Percentiles rank a stretch among this genome's conserved stretches.
Evolutionary conservation across 2,113 vertebrate genomes (phyloP).

Genomic region (Tauraco erythrolophus): DNA sequence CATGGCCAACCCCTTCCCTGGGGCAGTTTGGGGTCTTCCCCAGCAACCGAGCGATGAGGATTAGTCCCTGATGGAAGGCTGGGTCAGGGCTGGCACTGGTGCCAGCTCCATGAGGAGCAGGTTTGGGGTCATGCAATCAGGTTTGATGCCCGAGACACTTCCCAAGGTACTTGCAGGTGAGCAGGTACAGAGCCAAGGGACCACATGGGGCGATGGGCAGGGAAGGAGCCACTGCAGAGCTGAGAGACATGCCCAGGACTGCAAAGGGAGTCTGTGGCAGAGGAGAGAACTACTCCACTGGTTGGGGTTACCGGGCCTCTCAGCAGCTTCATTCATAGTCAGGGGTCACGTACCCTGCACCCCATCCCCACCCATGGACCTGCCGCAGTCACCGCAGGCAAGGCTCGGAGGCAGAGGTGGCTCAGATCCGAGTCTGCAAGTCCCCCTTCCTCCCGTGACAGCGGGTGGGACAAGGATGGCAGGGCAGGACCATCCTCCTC

Average conservation of each 20-base stretch:
- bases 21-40: accelerated
- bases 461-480: neutral
- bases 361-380: too few relatives aligned
- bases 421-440: neutral
- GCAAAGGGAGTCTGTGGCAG: neutral
- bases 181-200: neutral
- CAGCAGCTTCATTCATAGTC: neutral
- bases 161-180: neutral
- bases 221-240: neutral
- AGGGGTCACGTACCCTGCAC: accelerated
- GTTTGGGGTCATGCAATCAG: neutral
- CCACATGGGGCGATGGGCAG: accelerated
- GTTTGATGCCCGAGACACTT: too few relatives aligned
- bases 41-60: accelerated
- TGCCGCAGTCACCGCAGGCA: accelerated
- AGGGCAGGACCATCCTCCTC: neutral
- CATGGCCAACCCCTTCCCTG: neutral
- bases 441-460: neutral
- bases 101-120: neutral
- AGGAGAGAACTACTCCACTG: neutral
- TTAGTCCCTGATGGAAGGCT: accelerated
- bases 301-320: neutral
- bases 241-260: neutral
- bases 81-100: accelerated
- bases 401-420: neutral